Evolutionary conservation across 2,888 invertebrate genomes (phyloP).

Genomic region (Agrotis clavis): DNA sequence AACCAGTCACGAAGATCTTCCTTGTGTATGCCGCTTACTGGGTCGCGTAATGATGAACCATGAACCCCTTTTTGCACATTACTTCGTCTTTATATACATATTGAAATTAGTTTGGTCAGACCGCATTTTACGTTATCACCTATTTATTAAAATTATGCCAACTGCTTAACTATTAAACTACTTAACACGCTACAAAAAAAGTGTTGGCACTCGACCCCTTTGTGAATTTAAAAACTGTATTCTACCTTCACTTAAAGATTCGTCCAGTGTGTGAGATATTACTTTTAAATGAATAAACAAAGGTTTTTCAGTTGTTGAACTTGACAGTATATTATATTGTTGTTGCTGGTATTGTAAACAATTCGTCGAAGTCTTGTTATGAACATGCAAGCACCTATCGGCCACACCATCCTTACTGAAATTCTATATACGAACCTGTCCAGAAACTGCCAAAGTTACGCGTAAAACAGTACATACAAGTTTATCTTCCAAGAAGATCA

Average conservation of each 20-base stretch:
- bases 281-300: background rate
- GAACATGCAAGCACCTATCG: background rate
- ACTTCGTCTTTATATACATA: conserved; percentile 9
- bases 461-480: background rate
- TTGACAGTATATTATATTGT: background rate
- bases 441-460: background rate
- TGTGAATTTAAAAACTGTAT: conserved; percentile 36
- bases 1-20: conserved; percentile 13
- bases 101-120: conserved; percentile 26
- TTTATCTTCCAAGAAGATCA: conserved; percentile 1
- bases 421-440: conserved; percentile 1
- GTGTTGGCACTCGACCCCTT: conserved; percentile 10
- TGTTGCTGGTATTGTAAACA: background rate
- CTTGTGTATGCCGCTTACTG: background rate
- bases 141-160: conserved; percentile 38
- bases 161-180: conserved; percentile 30
- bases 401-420: background rate
- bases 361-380: background rate
- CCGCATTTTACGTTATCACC: conserved; percentile 10
- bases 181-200: conserved; percentile 6
- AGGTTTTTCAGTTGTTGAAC: background rate
- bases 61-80: conserved; percentile 37
- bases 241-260: background rate
- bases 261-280: background rate
- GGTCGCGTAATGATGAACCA: conserved; percentile 25